Conservation (phyloP, 2,888 invertebrate genomes). For the Pomacea canaliculata region DNA sequence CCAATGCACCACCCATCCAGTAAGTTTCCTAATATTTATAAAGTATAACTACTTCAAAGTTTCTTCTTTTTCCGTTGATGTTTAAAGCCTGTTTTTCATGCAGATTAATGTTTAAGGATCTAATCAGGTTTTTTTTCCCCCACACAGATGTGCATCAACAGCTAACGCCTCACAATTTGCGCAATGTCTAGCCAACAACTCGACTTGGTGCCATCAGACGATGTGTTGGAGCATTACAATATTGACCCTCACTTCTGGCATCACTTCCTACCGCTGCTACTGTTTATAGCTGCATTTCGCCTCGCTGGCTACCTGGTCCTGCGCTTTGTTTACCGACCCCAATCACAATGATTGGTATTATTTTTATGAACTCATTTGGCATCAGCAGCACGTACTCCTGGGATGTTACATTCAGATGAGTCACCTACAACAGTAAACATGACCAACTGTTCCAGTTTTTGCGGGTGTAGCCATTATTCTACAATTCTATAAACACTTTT, state of each 20-base stretch:
- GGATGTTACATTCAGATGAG: too few species aligned
- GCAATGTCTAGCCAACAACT: slow-evolving; percentile 33
- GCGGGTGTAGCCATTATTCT: too few species aligned
- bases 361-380: too few species aligned
- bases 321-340: slow-evolving; percentile 44
- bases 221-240: slow-evolving; percentile 40
- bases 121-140: too few species aligned
- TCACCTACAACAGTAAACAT: too few species aligned
- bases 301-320: slow-evolving; percentile 43
- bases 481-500: too few species aligned
- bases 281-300: slow-evolving; percentile 43
- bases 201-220: slow-evolving; percentile 38
- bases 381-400: too few species aligned
- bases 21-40: slow-evolving; percentile 29
- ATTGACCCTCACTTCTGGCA: slow-evolving; percentile 40
- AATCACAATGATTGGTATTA: slow-evolving; percentile 10
- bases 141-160: slow-evolving; percentile 41
- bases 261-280: slow-evolving; percentile 44
- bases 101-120: too few species aligned
- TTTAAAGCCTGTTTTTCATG: too few species aligned
- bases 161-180: slow-evolving; percentile 39
- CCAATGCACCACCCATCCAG: slow-evolving; percentile 36
- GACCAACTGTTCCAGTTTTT: too few species aligned
- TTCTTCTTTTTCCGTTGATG: too few species aligned
- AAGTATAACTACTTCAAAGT: too few species aligned